A percentile compares a stretch with the other conserved stretches of the same genome.
These are phyloP conservation scores for Noctua janthina DNA, from an alignment of 2,888 invertebrate species.

Conservation along the genomic window DNA sequence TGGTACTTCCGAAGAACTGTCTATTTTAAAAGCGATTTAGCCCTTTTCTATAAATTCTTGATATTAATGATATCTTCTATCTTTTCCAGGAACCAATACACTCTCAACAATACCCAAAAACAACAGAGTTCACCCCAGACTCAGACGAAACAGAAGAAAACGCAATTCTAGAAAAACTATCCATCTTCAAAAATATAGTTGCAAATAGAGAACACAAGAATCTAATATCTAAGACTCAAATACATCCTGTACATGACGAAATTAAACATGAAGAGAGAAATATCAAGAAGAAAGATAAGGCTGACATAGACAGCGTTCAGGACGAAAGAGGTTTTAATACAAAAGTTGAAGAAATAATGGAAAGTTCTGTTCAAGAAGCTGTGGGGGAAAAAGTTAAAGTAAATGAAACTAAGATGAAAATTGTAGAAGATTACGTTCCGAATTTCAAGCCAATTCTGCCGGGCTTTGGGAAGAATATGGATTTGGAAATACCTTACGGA, in stretches of 20 bases:
- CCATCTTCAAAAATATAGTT: conserved; percentile 83
- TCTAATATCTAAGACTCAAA: conserved; percentile 79
- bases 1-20: no score
- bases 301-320: conserved; percentile 61
- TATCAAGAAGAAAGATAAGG: conserved; percentile 86
- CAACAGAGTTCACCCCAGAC: conserved; percentile 48
- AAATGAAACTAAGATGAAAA: conserved; percentile 13
- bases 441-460: conserved; percentile 83
- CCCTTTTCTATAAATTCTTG: neutral
- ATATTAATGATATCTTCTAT: neutral
- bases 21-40: no score
- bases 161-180: conserved; percentile 80
- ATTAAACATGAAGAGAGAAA: conserved; percentile 80
- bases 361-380: conserved; percentile 14
- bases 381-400: conserved; percentile 5
- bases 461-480: conserved; percentile 69
- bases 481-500: conserved; percentile 77
- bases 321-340: conserved; percentile 14
- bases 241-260: conserved; percentile 83
- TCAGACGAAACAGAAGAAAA: conserved; percentile 73
- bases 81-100: conserved; percentile 79
- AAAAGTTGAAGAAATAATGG: conserved; percentile 4
- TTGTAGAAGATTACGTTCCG: conserved; percentile 46
- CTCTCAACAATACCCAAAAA: conserved; percentile 64
- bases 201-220: conserved; percentile 75